Base-by-base conservation (phyloP, 1,140 invertebrate genomes). In the Pomacea maculata region DNA sequence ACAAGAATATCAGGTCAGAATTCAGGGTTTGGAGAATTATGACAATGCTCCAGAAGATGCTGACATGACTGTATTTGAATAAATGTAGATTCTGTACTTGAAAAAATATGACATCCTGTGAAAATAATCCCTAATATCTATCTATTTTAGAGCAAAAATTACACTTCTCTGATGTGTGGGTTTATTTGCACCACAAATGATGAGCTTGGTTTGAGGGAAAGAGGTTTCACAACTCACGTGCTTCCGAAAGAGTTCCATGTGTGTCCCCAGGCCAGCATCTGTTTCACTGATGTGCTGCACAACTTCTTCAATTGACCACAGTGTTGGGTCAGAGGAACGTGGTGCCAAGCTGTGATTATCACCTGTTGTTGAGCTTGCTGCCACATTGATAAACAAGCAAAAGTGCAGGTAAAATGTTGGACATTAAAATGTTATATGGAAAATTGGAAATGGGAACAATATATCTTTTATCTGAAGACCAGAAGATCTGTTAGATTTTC, bases 241-340 rank as follows among this genome's bases (percentile, higher is more conserved):
- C 93, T 95, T 97, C 84, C 96, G 93, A 88, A 98, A 98, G 34
- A 97, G 93, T 90, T 98, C 97, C n/a, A 96, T 95, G 91, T 98
- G 95, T 21, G 94, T 93, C 52, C 94, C 94, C 25, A 98, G 92
- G 25, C 94, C 94, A 61, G 94, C 93, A 92, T 98, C 97, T 45
- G 95, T 94, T 72, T 94, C 94, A 63, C 94, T 95, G 82, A 99
- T 97, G 90, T 96, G 95, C 83, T 95, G 94, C 85, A 98, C 97
- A 57, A 99, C 97, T 89, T 99, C 97, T 90, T 98, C 97, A 78
- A 98, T 96, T 14, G 95, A 94, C 97, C 97, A 98, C 87, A 97
- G 95, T 21, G 93, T 93, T 9, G 96, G 96, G 85, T 96, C 95
- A 52, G 83, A 74, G 68, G 75, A 78, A 68, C 72, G 70, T 52